Evolutionary conservation across 2,888 invertebrate species (phyloP).

Genomic region (Eristalis arbustorum): DNA sequence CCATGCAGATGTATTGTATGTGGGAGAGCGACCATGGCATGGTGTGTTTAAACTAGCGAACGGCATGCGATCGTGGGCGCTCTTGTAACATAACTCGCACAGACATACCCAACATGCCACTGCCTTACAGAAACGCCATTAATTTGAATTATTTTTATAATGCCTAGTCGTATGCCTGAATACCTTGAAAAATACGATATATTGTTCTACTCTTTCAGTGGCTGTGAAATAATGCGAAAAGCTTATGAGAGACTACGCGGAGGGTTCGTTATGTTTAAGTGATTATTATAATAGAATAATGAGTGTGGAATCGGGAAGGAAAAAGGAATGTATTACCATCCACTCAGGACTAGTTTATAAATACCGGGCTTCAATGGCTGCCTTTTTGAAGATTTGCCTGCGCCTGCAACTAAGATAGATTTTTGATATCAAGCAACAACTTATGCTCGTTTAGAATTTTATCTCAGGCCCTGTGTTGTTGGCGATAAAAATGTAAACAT

Average conservation of each 20-base stretch:
- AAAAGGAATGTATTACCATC: neutral
- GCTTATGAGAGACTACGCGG: constrained; percentile 6
- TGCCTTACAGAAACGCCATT: constrained; percentile 27
- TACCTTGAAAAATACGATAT: constrained; percentile 12
- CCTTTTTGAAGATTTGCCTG: too few relatives aligned
- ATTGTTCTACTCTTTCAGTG: constrained; percentile 39
- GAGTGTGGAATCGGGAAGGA: neutral
- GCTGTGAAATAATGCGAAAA: constrained; percentile 30
- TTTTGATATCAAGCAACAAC: too few relatives aligned
- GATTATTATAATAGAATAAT: constrained; percentile 24
- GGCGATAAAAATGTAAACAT: too few relatives aligned
- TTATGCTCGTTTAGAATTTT: too few relatives aligned
- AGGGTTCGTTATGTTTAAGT: constrained; percentile 35
- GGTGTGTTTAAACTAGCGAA: constrained; percentile 32
- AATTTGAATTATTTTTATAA: constrained; percentile 58
- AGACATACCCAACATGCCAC: constrained; percentile 28
- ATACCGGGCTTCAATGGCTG: neutral
- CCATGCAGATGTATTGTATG: constrained; percentile 13
- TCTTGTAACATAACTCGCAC: constrained; percentile 45
- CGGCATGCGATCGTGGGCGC: constrained; percentile 32
- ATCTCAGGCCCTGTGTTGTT: too few relatives aligned
- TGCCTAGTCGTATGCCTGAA: constrained; percentile 22
- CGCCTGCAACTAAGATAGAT: too few relatives aligned
- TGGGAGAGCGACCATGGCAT: neutral
- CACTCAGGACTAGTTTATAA: neutral